Percentiles rank a stretch among this genome's conserved stretches.
Evolutionary conservation across 2,888 invertebrate genomes (phyloP).

Genomic region (Eubasilissa splendida): DNA sequence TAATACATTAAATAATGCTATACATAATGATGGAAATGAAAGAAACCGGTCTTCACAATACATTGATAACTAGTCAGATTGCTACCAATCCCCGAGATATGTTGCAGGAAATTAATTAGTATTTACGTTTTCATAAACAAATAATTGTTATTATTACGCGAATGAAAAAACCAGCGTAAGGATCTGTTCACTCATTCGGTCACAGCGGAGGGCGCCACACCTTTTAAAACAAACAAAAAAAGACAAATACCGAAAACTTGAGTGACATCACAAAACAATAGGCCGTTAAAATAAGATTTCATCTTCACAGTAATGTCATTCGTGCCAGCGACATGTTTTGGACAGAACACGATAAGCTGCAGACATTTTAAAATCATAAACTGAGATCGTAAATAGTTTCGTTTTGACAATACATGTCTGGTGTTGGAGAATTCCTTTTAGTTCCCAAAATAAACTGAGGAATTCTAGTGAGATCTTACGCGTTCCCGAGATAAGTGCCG

Average conservation of each 20-base stretch:
- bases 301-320: not conserved
- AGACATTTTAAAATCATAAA: conserved; percentile 3
- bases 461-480: not conserved
- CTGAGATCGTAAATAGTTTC: conserved; percentile 5
- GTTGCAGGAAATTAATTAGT: too few species aligned
- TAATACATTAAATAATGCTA: too few species aligned
- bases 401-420: conserved; percentile 8
- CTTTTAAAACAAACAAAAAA: conserved; percentile 10
- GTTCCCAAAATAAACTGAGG: not conserved
- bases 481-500: too few species aligned
- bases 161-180: too few species aligned
- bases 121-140: too few species aligned
- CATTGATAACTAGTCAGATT: too few species aligned
- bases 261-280: not conserved
- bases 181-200: not conserved
- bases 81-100: too few species aligned
- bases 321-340: not conserved
- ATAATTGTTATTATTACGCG: too few species aligned
- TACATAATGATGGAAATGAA: too few species aligned
- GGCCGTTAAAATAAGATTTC: not conserved
- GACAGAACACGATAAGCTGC: not conserved
- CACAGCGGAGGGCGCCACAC: not conserved
- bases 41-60: too few species aligned
- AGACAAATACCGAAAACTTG: not conserved
- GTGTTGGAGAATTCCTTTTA: conserved; percentile 5